A percentile compares a stretch with the other conserved stretches of the same genome.
Evolutionary conservation across 2,113 vertebrate genomes (phyloP).

Genomic region (Leiothrix lutea): DNA sequence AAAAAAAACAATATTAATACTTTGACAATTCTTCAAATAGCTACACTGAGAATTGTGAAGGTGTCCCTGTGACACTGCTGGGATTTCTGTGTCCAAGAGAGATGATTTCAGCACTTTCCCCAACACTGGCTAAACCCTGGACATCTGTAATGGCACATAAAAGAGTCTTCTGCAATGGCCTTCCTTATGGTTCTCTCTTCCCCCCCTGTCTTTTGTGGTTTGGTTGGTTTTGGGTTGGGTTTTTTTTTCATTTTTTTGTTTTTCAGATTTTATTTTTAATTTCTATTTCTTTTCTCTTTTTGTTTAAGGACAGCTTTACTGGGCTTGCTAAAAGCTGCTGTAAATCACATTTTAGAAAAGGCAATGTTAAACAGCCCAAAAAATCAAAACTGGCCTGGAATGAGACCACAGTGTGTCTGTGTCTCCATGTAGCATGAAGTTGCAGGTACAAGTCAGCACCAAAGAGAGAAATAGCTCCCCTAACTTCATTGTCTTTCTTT

Average conservation of each 20-base stretch:
- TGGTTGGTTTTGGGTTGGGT: too few relatives aligned
- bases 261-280: not conserved
- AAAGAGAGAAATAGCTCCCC: not conserved
- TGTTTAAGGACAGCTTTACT: not conserved
- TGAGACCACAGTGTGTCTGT: not conserved
- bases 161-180: not conserved
- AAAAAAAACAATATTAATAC: not conserved
- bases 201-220: not conserved
- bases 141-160: not conserved
- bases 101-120: not conserved
- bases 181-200: not conserved
- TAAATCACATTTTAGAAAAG: not conserved
- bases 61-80: not conserved
- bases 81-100: not conserved
- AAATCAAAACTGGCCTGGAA: not conserved
- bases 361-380: not conserved
- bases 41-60: not conserved
- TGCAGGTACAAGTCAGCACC: not conserved
- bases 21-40: not conserved
- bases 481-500: not conserved
- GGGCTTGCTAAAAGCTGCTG: not conserved
- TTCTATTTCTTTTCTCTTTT: not conserved
- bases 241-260: not conserved
- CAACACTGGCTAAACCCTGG: accelerated
- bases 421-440: not conserved